Conservation (phyloP, 2,113 vertebrate genomes). For the Anguilla rostrata region DNA sequence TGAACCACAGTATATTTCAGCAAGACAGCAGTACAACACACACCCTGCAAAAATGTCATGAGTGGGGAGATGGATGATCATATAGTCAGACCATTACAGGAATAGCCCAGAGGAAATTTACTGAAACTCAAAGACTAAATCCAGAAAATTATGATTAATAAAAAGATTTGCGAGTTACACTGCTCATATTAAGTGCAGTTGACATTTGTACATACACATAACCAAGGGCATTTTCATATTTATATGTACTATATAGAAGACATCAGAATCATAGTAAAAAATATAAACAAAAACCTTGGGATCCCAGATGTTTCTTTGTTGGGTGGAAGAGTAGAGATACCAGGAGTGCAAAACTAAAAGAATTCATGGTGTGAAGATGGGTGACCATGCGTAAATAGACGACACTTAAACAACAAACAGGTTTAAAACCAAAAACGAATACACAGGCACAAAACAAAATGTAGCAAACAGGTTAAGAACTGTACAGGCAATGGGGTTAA, state of each 20-base stretch:
- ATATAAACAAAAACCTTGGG: neutral
- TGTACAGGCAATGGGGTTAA: constrained; percentile 35
- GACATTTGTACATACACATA: constrained; percentile 12
- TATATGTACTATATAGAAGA: constrained; percentile 13
- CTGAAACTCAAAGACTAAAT: constrained; percentile 4
- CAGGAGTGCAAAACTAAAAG: constrained; percentile 5
- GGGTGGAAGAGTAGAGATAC: constrained; percentile 6
- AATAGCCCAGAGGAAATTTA: constrained; percentile 4
- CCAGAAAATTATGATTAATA: constrained; percentile 1
- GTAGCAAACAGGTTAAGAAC: constrained; percentile 38
- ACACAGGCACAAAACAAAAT: constrained; percentile 54
- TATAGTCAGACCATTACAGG: constrained; percentile 8
- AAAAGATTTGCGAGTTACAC: constrained; percentile 4
- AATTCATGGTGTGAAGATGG: constrained; percentile 10
- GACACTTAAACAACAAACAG: neutral
- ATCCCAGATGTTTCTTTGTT: constrained; percentile 21
- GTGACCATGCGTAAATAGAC: constrained; percentile 16
- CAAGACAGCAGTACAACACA: neutral
- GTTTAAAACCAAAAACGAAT: constrained; percentile 33
- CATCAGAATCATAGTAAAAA: neutral
- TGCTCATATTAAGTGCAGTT: constrained; percentile 17
- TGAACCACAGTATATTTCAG: neutral
- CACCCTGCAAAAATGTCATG: neutral
- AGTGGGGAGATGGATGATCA: neutral
- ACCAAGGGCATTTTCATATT: constrained; percentile 13